phyloP scores from a whole-genome alignment of 2,888 invertebrate species.

The Temnothorax ravouxi region DNA sequence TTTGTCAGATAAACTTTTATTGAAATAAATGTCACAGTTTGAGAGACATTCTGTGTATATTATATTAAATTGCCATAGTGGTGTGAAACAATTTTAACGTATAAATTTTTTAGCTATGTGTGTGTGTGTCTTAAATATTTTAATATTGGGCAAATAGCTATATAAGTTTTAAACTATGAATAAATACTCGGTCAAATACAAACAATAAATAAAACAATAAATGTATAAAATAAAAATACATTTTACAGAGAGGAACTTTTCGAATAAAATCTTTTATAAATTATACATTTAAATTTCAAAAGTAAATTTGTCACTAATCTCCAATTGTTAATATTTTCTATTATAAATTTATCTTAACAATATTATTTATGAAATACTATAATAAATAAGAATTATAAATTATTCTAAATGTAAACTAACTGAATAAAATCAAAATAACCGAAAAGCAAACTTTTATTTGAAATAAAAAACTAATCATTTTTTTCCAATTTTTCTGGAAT shows the following conservation, averaged over 20 bases:
- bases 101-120: background rate
- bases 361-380: background rate
- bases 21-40: background rate
- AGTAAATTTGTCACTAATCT: background rate
- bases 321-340: constrained; percentile 5
- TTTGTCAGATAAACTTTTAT: background rate
- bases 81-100: background rate
- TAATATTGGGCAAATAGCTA: background rate
- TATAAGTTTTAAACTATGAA: constrained; percentile 3
- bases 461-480: background rate
- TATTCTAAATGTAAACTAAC: background rate
- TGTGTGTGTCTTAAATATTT: constrained; percentile 7
- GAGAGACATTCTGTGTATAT: background rate
- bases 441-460: background rate
- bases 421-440: background rate
- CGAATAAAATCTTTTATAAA: background rate
- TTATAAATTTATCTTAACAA: background rate
- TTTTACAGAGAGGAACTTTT: background rate
- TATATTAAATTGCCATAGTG: background rate
- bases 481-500: background rate
- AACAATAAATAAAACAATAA: constrained; percentile 1
- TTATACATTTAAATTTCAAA: background rate
- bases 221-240: background rate
- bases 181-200: background rate
- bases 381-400: background rate